phyloP scores from a whole-genome alignment of 2,797 vertebrate species.

The Protonibea diacanthus region DNA sequence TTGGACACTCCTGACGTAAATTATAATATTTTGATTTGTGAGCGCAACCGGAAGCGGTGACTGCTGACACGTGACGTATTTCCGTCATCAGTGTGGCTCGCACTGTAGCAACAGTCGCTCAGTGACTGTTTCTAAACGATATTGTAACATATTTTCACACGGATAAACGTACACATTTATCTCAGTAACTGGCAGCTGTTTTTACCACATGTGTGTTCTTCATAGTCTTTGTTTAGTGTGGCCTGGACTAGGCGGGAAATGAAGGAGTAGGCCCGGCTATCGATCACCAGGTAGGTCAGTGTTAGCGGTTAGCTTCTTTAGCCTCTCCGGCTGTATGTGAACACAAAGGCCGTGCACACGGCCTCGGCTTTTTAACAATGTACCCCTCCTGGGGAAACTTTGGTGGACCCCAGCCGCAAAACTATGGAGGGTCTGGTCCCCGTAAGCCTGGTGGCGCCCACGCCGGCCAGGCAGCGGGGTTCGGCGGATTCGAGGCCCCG shows the following conservation, averaged over 20 bases:
- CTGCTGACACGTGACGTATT: conserved; percentile 8
- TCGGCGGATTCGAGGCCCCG: conserved; percentile 76
- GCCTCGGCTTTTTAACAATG: conserved; percentile 71
- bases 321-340: conserved; percentile 46
- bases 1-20: background rate
- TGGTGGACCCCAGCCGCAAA: conserved; percentile 75
- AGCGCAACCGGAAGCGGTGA: conserved; percentile 29
- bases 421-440: conserved; percentile 70
- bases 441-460: conserved; percentile 58
- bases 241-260: background rate
- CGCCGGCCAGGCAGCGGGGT: conserved; percentile 50
- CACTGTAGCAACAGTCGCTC: background rate
- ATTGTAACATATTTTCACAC: background rate
- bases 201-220: rapidly evolving
- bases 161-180: background rate
- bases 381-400: conserved; percentile 89
- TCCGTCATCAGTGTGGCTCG: conserved; percentile 35
- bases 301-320: conserved; percentile 66
- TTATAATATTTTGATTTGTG: background rate
- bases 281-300: conserved; percentile 20
- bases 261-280: conserved; percentile 11
- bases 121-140: background rate
- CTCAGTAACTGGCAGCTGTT: rapidly evolving
- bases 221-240: background rate
- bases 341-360: conserved; percentile 61